Evolutionary conservation across 2,797 vertebrate species (phyloP).

Genomic region (Emydoidea blandingii): DNA sequence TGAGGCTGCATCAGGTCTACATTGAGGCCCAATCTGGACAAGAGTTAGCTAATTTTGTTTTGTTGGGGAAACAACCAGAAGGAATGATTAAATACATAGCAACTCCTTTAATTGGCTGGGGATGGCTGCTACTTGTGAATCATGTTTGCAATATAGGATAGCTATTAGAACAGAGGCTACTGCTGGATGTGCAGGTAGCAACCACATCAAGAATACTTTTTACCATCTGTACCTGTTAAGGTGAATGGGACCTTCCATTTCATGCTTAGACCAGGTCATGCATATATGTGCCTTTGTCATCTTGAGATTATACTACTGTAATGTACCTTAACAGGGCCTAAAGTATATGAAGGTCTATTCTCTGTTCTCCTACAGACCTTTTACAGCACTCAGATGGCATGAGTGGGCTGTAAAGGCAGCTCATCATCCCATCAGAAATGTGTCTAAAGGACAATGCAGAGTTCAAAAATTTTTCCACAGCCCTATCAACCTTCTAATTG

Average conservation of each 20-base stretch:
- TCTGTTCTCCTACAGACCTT: background rate
- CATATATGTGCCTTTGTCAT: background rate
- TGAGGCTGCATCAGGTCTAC: background rate
- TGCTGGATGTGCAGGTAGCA: background rate
- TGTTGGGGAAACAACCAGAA: slow-evolving; percentile 26
- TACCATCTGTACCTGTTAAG: background rate
- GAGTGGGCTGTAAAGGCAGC: background rate
- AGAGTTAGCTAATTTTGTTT: slow-evolving; percentile 27
- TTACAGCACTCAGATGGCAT: background rate
- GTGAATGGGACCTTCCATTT: background rate
- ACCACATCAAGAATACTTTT: background rate
- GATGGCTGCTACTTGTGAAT: background rate
- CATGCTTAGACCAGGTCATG: background rate
- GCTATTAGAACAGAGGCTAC: background rate
- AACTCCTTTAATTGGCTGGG: background rate
- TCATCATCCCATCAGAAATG: background rate
- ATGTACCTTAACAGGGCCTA: background rate
- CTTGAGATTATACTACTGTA: background rate
- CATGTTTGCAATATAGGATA: background rate
- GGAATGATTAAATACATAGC: background rate
- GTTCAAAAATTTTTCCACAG: background rate
- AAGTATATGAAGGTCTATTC: background rate
- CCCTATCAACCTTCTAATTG: background rate
- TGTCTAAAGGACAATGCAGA: background rate
- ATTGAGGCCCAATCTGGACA: background rate